phyloP scores from a whole-genome alignment of 2,113 vertebrate species.

The Crotalus helleri region DNA sequence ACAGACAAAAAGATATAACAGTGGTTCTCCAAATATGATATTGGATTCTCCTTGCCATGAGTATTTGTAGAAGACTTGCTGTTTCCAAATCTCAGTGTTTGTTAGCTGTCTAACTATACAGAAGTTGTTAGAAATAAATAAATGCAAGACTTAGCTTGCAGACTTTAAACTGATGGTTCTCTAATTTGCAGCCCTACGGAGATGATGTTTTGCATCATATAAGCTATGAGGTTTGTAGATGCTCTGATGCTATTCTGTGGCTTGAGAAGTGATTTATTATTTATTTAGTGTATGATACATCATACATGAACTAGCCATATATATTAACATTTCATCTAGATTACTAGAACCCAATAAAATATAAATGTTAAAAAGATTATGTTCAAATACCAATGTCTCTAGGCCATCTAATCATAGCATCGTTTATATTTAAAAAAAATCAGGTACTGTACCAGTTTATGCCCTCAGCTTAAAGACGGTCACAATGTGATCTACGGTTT shows the following conservation, averaged over 20 bases:
- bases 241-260: background rate
- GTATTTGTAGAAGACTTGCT: background rate
- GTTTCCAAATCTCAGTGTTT: background rate
- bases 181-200: background rate
- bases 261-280: background rate
- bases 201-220: background rate
- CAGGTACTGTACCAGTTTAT: background rate
- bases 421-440: no score
- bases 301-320: background rate
- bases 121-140: background rate
- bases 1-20: background rate
- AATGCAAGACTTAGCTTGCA: background rate
- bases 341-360: background rate
- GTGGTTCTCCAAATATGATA: background rate
- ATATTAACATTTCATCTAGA: background rate
- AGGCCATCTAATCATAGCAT: background rate
- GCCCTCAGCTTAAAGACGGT: no score
- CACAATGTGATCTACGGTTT: no score
- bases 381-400: background rate
- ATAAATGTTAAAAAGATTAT: background rate
- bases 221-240: background rate
- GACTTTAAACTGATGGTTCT: background rate
- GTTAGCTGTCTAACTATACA: background rate
- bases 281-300: background rate
- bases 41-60: background rate